These are phyloP conservation scores for Pteropus rufus DNA, from an alignment of 2,797 vertebrate genomes.

Conservation along the genomic window DNA sequence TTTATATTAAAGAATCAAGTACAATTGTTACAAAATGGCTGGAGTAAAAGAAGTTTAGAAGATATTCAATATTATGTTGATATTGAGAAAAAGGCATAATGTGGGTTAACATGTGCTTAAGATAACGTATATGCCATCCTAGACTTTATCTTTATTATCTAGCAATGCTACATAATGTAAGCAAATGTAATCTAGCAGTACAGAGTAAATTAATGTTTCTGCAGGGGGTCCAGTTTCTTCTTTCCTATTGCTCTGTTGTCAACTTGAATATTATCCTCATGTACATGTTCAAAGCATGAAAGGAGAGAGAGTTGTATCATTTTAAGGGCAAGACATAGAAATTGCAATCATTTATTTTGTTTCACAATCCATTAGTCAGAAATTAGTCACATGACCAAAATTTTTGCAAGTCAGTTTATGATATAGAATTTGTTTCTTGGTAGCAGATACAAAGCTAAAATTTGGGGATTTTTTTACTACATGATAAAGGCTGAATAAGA, in stretches of 20 bases:
- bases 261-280: background rate
- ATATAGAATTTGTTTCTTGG: background rate
- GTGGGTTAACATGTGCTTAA: background rate
- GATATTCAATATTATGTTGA: background rate
- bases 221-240: background rate
- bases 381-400: background rate
- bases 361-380: background rate
- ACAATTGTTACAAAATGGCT: background rate
- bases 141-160: background rate
- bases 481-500: background rate
- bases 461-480: background rate
- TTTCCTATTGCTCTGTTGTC: background rate
- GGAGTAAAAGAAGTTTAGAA: background rate
- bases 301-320: background rate
- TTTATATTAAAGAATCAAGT: background rate
- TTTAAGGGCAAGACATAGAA: background rate
- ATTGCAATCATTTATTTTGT: background rate
- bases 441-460: background rate
- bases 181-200: background rate
- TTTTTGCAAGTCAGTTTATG: background rate
- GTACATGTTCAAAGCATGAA: background rate
- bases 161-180: background rate
- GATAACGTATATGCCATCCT: background rate
- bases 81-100: background rate
- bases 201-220: background rate